phyloP scores from a whole-genome alignment of 2,113 vertebrate genomes.

The Varanus komodoensis region DNA sequence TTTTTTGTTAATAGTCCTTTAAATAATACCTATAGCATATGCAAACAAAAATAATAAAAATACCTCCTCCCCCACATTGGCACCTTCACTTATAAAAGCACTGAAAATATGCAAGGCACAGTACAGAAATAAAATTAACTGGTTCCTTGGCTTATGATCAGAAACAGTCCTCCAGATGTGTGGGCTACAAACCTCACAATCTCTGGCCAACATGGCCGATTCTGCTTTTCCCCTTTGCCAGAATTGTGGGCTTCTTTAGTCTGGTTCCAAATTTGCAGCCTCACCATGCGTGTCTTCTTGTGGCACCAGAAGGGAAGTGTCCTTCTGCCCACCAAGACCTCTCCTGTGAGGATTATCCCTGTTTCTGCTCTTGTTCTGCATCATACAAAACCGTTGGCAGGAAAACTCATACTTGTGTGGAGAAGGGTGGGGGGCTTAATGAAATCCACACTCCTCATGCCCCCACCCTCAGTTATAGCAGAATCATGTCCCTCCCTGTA shows the following conservation, averaged over 20 bases:
- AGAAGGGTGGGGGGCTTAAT: not conserved
- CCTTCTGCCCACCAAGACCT: not conserved
- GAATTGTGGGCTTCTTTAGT: not conserved
- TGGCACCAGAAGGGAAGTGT: not conserved
- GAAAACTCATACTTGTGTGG: not conserved
- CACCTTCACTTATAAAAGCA: not conserved
- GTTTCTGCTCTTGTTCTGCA: not conserved
- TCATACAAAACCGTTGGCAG: not conserved
- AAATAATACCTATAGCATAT: too few relatives aligned
- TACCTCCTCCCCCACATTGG: not conserved
- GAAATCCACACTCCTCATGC: not conserved
- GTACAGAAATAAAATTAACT: not conserved
- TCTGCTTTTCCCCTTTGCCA: not conserved
- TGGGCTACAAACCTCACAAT: too few relatives aligned
- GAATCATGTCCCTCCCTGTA: not conserved
- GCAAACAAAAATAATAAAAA: not conserved
- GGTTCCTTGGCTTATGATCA: too few relatives aligned
- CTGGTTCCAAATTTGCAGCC: not conserved
- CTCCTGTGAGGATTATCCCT: not conserved
- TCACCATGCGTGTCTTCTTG: too few relatives aligned
- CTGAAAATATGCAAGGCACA: not conserved
- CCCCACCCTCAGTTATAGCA: not conserved
- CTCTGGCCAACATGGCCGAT: not conserved
- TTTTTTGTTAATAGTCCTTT: too few relatives aligned
- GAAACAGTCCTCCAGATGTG: too few relatives aligned